These are phyloP conservation scores for Actinostola sp. DNA, from an alignment of 92 coral and sea anemone species.

Conservation along the genomic window DNA sequence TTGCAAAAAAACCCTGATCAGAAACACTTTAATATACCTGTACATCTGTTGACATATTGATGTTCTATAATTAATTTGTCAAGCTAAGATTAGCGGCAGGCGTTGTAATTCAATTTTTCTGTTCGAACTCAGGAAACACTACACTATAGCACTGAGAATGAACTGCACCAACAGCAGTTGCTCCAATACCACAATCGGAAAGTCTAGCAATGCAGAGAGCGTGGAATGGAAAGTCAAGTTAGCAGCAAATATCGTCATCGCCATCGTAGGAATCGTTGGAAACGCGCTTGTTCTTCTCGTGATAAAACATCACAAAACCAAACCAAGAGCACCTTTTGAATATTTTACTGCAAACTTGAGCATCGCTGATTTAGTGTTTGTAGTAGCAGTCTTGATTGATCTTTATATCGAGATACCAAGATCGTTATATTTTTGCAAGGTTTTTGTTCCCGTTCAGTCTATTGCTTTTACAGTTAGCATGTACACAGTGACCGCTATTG, in stretches of 20 bases:
- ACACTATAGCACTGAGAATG: too few relatives aligned
- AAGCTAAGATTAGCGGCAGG: too few relatives aligned
- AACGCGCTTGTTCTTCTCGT: neutral
- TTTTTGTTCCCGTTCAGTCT: neutral
- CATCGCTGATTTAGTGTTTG: neutral
- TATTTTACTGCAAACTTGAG: constrained; percentile 8
- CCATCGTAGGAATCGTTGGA: neutral
- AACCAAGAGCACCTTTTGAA: constrained; percentile 1
- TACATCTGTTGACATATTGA: too few relatives aligned
- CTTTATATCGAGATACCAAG: neutral
- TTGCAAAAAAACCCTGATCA: too few relatives aligned
- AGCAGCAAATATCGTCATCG: neutral
- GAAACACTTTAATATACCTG: too few relatives aligned
- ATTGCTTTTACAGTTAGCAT: neutral
- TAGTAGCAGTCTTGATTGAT: neutral
- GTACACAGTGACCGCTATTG: constrained; percentile 5
- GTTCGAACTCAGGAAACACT: too few relatives aligned
- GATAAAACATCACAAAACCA: neutral
- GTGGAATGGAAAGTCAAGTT: too few relatives aligned
- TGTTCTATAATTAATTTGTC: too few relatives aligned
- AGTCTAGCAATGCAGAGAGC: too few relatives aligned
- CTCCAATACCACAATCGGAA: too few relatives aligned
- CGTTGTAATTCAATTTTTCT: too few relatives aligned
- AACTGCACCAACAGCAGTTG: too few relatives aligned
- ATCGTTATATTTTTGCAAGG: neutral